A percentile compares a stretch with the other conserved stretches of the same genome.
phyloP scores from a whole-genome alignment of 2,888 invertebrate genomes.

The Melinaea marsaeus region DNA sequence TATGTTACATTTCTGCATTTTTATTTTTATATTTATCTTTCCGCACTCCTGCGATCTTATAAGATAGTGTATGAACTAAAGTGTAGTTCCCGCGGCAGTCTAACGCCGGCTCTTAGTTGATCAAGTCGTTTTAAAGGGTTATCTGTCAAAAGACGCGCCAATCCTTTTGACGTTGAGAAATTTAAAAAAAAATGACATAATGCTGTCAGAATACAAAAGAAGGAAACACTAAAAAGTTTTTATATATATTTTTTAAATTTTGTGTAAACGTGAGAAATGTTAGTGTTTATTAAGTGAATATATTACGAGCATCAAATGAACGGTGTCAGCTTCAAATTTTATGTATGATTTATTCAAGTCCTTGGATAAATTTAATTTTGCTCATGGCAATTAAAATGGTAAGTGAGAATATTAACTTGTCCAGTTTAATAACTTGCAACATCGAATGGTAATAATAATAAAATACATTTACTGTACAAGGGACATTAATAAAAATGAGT shows the following conservation, averaged over 20 bases:
- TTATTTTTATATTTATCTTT: neutral
- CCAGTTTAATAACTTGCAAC: conserved; percentile 18
- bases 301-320: conserved; percentile 57
- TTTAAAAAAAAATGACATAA: neutral
- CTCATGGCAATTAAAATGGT: conserved; percentile 75
- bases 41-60: conserved; percentile 15
- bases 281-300: conserved; percentile 6
- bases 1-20: neutral
- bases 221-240: conserved; percentile 1
- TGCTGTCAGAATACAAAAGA: neutral
- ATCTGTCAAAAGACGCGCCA: conserved; percentile 20
- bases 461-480: no score
- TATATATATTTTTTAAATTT: neutral
- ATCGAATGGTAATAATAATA: neutral
- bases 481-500: no score
- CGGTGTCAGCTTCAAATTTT: conserved; percentile 67
- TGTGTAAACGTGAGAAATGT: conserved; percentile 2
- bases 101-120: conserved; percentile 26
- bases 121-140: conserved; percentile 23
- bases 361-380: conserved; percentile 73
- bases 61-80: conserved; percentile 19
- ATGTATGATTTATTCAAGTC: conserved; percentile 78
- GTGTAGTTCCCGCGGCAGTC: conserved; percentile 26
- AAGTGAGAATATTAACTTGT: conserved; percentile 41
- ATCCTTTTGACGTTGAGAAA: conserved; percentile 1